Base-by-base conservation (phyloP, 2,888 invertebrate genomes). In the Tillus elongatus region DNA sequence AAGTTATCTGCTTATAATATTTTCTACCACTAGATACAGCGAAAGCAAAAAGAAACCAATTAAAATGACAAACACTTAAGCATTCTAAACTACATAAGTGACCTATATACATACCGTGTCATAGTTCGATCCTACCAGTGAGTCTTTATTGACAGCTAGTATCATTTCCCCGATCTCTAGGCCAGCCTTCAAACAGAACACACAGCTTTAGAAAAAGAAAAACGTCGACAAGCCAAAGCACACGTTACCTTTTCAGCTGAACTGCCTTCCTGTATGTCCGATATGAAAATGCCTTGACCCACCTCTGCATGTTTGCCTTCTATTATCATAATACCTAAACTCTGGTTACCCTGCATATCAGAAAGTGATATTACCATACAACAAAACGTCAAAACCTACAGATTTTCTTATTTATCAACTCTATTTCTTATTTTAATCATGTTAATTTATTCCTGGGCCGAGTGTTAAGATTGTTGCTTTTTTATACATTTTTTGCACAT, bases 111-210 rank as follows among this genome's bases (percentile, higher is more conserved):
- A 69, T 68, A 89, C 90, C 59, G 82, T 79, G 56, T 91, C 90
- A 56, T 91, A 91, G 59, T 80, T 88, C 46, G 84, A 81, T 46
- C 87, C 88, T 10, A 89, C 71, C 35, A 91, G 69, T 13, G 91
- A 85, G 57, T 96, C 92, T 55, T 88, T 85, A 67, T 98, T 98
- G 33, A 97, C 91, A 29, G 91, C 86, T 43, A 98, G 71, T 48
- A 98, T 84, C 85, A 97, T 90, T 67, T 98, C 97, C 44, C 97
- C 97, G 38, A 96, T 93, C 70, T 87, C 84, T 31, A 98, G 74
- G 36, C 96, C 92, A 52, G 88, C 90, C 85, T 89, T 71, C 2
- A 71, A 71, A 46, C 51, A 44, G 33, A 39, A 42, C 37, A 47
- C 40, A 48, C 39, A 45, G 39, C 43, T 47, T 47, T 46, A 47